Percentiles rank a stretch among this genome's conserved stretches.
phyloP scores from a whole-genome alignment of 2,797 vertebrate species.

The Megaceryle alcyon region DNA sequence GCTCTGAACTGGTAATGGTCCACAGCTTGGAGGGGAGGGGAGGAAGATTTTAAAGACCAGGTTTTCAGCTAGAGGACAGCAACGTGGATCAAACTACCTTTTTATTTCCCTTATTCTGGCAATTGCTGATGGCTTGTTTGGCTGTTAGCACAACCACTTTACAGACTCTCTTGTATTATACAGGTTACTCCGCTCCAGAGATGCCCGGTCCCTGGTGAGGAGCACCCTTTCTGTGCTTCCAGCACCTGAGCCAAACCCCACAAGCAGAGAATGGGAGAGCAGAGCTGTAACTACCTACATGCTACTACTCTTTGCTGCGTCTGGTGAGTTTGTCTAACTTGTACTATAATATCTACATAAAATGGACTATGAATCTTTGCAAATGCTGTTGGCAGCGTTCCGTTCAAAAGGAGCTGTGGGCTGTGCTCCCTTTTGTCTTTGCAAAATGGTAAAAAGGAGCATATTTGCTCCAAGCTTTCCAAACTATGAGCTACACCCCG shows the following conservation, averaged over 20 bases:
- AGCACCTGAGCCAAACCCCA: neutral
- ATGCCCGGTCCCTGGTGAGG: neutral
- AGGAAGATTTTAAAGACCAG: neutral
- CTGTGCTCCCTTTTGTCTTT: neutral
- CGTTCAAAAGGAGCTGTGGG: neutral
- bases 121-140: neutral
- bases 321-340: neutral
- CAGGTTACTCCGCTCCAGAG: neutral
- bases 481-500: neutral
- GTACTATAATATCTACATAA: neutral
- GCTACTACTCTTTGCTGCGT: neutral
- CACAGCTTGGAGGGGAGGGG: neutral
- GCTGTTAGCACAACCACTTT: neutral
- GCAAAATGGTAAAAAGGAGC: neutral
- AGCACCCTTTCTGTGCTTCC: neutral
- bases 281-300: neutral
- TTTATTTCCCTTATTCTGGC: neutral
- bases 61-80: neutral
- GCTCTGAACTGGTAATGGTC: neutral
- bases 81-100: neutral
- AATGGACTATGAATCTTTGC: neutral
- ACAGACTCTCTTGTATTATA: neutral
- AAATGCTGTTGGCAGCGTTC: neutral
- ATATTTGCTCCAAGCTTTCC: neutral
- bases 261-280: neutral